Base-by-base conservation (phyloP, 1,140 invertebrate species). In the Melanaphis sacchari region DNA sequence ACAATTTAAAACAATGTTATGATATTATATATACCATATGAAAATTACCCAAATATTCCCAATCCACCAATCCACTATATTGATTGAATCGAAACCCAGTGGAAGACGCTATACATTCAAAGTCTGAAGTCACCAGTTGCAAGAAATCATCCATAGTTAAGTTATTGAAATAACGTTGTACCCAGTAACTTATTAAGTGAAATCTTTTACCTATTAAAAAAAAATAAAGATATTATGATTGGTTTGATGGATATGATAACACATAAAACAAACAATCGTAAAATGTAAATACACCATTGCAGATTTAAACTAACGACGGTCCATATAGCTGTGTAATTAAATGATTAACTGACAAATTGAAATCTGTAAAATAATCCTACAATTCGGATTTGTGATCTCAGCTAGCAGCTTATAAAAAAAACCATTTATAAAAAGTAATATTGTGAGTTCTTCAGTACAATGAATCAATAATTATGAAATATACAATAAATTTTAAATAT, bases 71-170 rank as follows among this genome's bases (percentile, higher is more conserved):
- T 41, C 38, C 89, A 41, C 38, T 66, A 11, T 90, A 90, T 24
- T 90, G 89, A n/a, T 90, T 90, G 24, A 90, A 90, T 41, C 89
- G 52, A 43, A 90, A 90, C 38, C 89, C 89, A 36, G 26, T 90
- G 2, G 1, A 41, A 41, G 38, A 41, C 0, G 89, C 89, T 90
- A 90, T 90, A 15, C 6, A 2, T 90, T 40, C 52, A 41, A 90
- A 90, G 43, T 90, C 89, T 7, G 89, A 90, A 66, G 89, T 90
- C 15, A 66, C 26, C 1, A 40, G 11, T 41, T 7, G 38, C 36
- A 90, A 36, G 3, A 41, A 66, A n/a, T 90, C 89, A 31, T 90
- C 89, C 89, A 90, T 90, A 41, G 6, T 90, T n/a, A 76, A 76
- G 31, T 76, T 18, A 49, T 49, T 0, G 18, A 49, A 18, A 18